phyloP scores from a whole-genome alignment of 2,113 vertebrate genomes.

The Tilapia sparmanii region DNA sequence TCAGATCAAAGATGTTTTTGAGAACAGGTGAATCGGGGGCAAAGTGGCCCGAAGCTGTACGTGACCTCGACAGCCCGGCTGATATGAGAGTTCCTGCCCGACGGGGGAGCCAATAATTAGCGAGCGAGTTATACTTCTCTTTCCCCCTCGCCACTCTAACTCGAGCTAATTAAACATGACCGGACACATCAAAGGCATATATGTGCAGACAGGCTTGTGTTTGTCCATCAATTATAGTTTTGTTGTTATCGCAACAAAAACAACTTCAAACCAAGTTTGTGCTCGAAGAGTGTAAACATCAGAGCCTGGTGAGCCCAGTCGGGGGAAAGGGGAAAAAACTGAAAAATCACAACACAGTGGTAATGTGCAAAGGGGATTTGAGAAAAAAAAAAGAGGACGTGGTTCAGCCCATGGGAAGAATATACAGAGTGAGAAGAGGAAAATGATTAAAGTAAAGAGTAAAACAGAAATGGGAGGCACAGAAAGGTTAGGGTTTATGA shows the following conservation, averaged over 20 bases:
- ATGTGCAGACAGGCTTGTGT: not conserved
- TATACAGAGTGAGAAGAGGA: not conserved
- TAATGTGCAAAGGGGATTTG: not conserved
- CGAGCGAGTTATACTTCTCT: not conserved
- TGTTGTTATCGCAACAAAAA: not conserved
- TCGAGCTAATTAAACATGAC: constrained; percentile 22
- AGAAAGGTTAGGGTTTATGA: not conserved
- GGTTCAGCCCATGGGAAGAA: not conserved
- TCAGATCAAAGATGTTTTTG: not conserved
- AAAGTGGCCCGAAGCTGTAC: not conserved
- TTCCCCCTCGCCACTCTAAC: not conserved
- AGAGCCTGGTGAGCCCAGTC: not conserved
- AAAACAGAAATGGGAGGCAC: not conserved
- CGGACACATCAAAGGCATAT: constrained; percentile 6
- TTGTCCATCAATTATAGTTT: constrained; percentile 9
- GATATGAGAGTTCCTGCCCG: constrained; percentile 20
- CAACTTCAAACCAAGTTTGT: not conserved
- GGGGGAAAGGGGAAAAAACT: not conserved
- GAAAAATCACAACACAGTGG: not conserved
- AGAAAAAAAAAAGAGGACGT: not conserved
- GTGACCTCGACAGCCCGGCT: constrained; percentile 2
- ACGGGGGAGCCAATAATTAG: constrained; percentile 30
- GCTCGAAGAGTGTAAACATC: not conserved
- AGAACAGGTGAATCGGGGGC: not conserved
- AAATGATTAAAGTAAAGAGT: not conserved